Conservation (phyloP, 2,888 invertebrate genomes). For the Capitulum mitella region DNA sequence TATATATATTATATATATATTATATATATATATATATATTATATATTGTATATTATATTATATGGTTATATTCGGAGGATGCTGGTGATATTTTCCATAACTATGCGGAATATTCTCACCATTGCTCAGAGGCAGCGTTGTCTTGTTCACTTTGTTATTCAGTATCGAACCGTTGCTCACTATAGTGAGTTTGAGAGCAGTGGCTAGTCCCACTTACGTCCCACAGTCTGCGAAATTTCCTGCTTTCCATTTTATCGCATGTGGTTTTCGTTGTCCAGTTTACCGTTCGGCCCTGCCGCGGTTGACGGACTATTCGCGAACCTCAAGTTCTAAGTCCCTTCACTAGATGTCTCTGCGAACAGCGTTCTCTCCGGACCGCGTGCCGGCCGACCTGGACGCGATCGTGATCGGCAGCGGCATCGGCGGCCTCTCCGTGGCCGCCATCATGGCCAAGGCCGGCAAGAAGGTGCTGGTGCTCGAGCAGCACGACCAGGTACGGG, state of each 20-base stretch:
- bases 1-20: no score
- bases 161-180: neutral
- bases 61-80: no score
- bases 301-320: neutral
- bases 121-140: no score
- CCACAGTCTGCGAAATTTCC: neutral
- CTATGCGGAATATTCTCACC: no score
- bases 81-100: no score
- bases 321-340: neutral
- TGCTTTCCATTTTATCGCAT: neutral
- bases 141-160: no score
- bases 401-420: conserved; percentile 46
- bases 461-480: conserved; percentile 45
- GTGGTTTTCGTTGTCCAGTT: neutral
- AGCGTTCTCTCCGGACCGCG: conserved; percentile 30
- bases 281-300: neutral
- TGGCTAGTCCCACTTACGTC: neutral
- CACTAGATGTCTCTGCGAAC: conserved; percentile 27
- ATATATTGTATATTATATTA: no score
- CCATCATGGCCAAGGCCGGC: conserved; percentile 42
- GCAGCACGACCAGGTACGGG: conserved; percentile 45
- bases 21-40: no score
- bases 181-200: neutral
- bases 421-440: conserved; percentile 43
- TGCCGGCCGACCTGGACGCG: conserved; percentile 39